phyloP scores from a whole-genome alignment of 2,888 invertebrate genomes.

The Lochmaea crataegi region DNA sequence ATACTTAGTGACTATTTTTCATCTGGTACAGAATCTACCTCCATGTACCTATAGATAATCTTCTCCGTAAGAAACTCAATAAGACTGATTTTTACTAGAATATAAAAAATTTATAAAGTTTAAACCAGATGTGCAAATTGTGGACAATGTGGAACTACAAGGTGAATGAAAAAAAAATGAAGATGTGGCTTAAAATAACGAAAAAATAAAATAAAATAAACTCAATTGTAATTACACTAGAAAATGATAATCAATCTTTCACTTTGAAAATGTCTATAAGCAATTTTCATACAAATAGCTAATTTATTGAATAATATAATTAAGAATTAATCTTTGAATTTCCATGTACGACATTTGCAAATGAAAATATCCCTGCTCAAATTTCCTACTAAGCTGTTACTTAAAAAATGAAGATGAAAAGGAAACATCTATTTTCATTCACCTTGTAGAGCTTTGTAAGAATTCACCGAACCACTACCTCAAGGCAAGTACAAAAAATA shows the following conservation, averaged over 20 bases:
- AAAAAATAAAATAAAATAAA: no score
- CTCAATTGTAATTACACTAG: neutral
- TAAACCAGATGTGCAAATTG: conserved; percentile 42
- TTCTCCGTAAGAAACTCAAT: conserved; percentile 58
- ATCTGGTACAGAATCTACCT: conserved; percentile 54
- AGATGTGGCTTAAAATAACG: no score
- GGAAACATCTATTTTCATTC: conserved; percentile 20
- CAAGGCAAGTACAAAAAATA: conserved; percentile 53
- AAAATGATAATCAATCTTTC: neutral
- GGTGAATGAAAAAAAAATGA: no score
- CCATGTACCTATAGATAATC: conserved; percentile 54
- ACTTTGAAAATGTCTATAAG: neutral
- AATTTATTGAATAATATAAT: no score
- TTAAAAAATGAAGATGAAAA: conserved; percentile 7
- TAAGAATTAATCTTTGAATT: no score
- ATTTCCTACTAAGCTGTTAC: neutral
- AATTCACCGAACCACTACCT: conserved; percentile 50
- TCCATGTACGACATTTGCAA: no score
- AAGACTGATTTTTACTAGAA: conserved; percentile 67
- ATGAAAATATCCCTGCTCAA: neutral
- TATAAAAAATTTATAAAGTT: conserved; percentile 43
- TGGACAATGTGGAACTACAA: conserved; percentile 19
- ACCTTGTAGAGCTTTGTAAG: conserved; percentile 33
- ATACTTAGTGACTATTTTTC: conserved; percentile 22
- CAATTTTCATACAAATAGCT: neutral